Base-by-base conservation (phyloP, 2,888 invertebrate species). In the Lithophane leautieri region DNA sequence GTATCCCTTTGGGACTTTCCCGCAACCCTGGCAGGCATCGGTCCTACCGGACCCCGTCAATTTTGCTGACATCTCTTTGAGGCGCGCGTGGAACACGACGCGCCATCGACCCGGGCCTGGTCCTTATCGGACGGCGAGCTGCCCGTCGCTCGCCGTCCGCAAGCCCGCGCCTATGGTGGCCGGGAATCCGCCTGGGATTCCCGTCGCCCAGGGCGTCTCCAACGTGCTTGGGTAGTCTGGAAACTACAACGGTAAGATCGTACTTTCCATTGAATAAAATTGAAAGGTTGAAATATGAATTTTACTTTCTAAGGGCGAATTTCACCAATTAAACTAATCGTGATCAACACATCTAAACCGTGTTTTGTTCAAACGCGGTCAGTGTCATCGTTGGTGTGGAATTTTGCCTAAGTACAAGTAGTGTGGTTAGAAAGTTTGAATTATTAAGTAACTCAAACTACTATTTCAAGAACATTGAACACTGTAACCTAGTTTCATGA, bases 221-320 rank as follows among this genome's bases (percentile, higher is more conserved):
- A n/a, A n/a, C n/a, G n/a, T 56, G 56, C 56, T 42, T 74, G 22
- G 19, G 62, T 56, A 44, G 58, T 54, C n/a, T 54, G 7, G 16
- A 16, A 28, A 42, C 42, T 14, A 54, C 22, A 44, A 1, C 8
- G 12, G 19, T 65, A 0, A 12, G 14, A n/a, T 44, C 2, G 4
- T 22, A n/a, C 52, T 28, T 40, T 47, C 11, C 12, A 22, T 14
- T n/a, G 22, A n/a, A 25, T 11, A 11, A n/a, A 60, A 2, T 6
- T 28, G 16, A 12, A 12, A 34, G 28, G 14, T 44, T 56, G 6
- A 11, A 44, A 44, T 25, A 11, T 1, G 1, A 25, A 65, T 7
- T 19, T 19, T 65, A 12, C 12, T 19, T 47, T 19, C 1, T 14
- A 22, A 14, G 22, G 2, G 14, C 2, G 22, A 50, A 47, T 28